Evolutionary conservation across 2,113 vertebrate species (phyloP).

Genomic region (Salminus brasiliensis): DNA sequence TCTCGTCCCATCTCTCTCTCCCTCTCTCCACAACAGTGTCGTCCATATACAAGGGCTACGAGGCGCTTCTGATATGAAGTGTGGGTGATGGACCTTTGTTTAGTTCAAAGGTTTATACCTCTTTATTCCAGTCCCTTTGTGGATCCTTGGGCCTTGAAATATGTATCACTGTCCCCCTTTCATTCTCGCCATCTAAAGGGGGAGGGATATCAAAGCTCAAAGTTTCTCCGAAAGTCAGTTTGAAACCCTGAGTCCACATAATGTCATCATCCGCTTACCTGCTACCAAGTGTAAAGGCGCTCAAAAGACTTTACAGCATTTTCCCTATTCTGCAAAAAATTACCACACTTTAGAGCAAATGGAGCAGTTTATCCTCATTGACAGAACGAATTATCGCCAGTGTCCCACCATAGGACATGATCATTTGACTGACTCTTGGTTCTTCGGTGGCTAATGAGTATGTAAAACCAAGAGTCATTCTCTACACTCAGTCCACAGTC

Average conservation of each 20-base stretch:
- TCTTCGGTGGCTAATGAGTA: no score
- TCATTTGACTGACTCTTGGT: neutral
- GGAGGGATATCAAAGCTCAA: constrained; percentile 86
- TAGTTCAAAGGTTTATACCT: constrained; percentile 97
- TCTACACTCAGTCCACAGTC: neutral
- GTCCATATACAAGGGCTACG: constrained; percentile 76
- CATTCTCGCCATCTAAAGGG: constrained; percentile 90
- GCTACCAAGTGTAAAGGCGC: constrained; percentile 60
- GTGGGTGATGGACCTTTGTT: constrained; percentile 92
- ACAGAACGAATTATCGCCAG: neutral
- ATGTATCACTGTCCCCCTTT: constrained; percentile 97
- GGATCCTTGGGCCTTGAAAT: constrained; percentile 95
- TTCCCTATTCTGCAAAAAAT: neutral
- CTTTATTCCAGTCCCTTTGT: constrained; percentile 98
- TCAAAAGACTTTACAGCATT: constrained; percentile 1
- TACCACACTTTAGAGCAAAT: neutral
- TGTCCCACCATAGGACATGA: neutral
- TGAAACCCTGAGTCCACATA: constrained; percentile 82
- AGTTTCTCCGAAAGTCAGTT: constrained; percentile 85
- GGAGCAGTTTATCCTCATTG: neutral
- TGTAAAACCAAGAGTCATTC: neutral
- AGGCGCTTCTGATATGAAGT: constrained; percentile 85
- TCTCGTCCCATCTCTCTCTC: constrained; percentile 58
- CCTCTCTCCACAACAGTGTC: constrained; percentile 67
- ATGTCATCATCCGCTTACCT: constrained; percentile 78